A percentile compares a stretch with the other conserved stretches of the same genome.
These are phyloP conservation scores for Hoplostethus atlanticus DNA, from an alignment of 2,797 vertebrate genomes.

Conservation along the genomic window DNA sequence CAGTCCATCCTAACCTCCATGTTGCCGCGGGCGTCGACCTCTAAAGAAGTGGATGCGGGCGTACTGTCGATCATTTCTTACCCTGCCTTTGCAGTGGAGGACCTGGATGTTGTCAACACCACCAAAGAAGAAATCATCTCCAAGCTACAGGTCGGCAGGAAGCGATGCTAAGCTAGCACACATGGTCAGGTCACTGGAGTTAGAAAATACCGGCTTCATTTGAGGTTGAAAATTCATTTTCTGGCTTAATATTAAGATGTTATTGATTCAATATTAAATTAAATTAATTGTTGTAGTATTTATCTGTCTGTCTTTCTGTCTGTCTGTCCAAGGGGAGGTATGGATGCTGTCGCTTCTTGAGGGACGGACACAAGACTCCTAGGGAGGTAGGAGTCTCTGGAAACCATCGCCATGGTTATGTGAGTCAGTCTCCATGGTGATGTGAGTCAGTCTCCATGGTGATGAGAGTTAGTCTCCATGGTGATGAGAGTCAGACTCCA, in stretches of 20 bases:
- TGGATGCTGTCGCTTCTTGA: conserved; percentile 91
- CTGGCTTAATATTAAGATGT: too few relatives aligned
- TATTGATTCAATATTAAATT: too few relatives aligned
- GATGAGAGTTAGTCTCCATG: too few relatives aligned
- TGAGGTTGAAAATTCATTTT: too few relatives aligned
- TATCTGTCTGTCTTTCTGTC: not conserved
- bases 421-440: too few relatives aligned
- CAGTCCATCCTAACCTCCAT: conserved; percentile 92
- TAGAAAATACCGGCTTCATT: too few relatives aligned
- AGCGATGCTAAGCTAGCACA: too few relatives aligned
- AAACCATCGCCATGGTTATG: not conserved
- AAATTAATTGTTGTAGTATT: too few relatives aligned
- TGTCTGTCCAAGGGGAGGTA: conserved; percentile 85
- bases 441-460: too few relatives aligned
- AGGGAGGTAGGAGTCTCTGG: conserved; percentile 82
- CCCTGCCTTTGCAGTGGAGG: conserved; percentile 91
- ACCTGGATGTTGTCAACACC: conserved; percentile 85
- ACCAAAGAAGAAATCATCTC: conserved; percentile 91
- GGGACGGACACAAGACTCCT: conserved; percentile 92
- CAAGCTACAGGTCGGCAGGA: conserved; percentile 86
- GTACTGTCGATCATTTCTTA: conserved; percentile 91
- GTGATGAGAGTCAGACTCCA: too few relatives aligned
- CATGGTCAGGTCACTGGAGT: too few relatives aligned
- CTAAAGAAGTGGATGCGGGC: conserved; percentile 92
- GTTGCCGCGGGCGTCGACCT: conserved; percentile 90